These are phyloP conservation scores for Drosophila quinaria DNA, from an alignment of 2,888 invertebrate genomes.

Conservation along the genomic window DNA sequence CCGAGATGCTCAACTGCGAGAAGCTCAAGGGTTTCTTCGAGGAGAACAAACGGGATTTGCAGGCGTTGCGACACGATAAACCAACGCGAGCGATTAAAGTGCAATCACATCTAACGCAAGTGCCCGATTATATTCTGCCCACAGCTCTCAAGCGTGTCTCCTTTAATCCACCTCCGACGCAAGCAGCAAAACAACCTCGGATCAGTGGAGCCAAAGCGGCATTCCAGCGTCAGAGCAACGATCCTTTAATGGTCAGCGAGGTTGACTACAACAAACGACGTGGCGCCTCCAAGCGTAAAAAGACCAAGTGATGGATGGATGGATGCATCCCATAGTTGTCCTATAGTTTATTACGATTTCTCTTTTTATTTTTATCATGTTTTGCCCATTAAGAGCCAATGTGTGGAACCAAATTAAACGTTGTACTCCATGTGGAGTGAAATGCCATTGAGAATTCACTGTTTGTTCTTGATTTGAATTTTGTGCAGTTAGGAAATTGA, in stretches of 20 bases:
- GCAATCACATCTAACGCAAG: constrained; percentile 94
- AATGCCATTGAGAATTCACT: background rate
- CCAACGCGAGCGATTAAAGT: constrained; percentile 93
- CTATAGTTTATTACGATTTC: background rate
- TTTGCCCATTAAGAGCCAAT: background rate
- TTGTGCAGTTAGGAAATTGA: too few relatives aligned
- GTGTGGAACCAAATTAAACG: background rate
- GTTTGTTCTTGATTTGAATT: too few relatives aligned
- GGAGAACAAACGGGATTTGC: constrained; percentile 95
- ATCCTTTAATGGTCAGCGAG: constrained; percentile 84
- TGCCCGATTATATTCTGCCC: constrained; percentile 97
- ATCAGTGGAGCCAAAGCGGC: constrained; percentile 79
- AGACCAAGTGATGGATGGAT: constrained; percentile 19
- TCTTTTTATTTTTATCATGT: background rate
- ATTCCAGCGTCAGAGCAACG: constrained; percentile 80
- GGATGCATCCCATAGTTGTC: background rate
- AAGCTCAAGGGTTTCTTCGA: constrained; percentile 97
- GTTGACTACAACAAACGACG: constrained; percentile 83
- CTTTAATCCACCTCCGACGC: constrained; percentile 6
- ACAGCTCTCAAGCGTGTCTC: constrained; percentile 90
- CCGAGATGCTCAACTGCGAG: constrained; percentile 96
- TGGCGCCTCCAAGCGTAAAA: constrained; percentile 29
- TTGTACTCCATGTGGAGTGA: background rate
- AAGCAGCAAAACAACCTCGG: constrained; percentile 44
- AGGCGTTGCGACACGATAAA: constrained; percentile 94